Evolutionary conservation across 2,797 vertebrate species (phyloP), one percentile per base, ranked within the genome.

Genomic region (Podarcis lilfordi): DNA sequence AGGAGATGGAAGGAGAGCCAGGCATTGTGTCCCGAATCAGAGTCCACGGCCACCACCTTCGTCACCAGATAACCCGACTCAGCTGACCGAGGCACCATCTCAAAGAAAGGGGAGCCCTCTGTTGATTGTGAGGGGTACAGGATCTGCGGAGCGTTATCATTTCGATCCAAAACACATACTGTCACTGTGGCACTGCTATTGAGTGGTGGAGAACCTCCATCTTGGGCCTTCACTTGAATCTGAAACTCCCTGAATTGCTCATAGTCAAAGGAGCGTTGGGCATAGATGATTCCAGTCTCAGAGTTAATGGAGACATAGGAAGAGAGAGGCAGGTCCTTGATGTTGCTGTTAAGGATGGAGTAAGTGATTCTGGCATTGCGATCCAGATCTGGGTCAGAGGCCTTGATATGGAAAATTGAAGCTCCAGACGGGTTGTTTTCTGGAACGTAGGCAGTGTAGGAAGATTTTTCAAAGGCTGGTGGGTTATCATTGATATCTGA

Each of bases 101-200:
- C 92, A 85, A 91, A 93, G 32, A 83, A 40, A 27, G 82, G 40
- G 1, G 91, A 89, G 61, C 88, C 80, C 80, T 95, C 93, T 0
- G 88, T 92, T 35, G 96, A 94, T 68, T 89, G 86, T 4, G 85
- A 64, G 32, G 97, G 96, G 93, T 97, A 97, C 84, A 98, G 96
- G 35, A 97, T 96, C 68, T 94, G 66, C 9, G 97, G 97, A 43
- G 90, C 87, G 27, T 97, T 98, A 93, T 98, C 97, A 88, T 97
- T 98, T 89, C 90, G 93, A 89, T 98, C 97, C 90, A 94, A 82
- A 85, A 98, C 96, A 66, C 97, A 96, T 88, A 98, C 93, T 80
- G 93, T 94, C 76, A 98, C 95, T 21, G 95, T 97, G 79, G 94
- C 87, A 88, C 96, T 97, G 89, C 94, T 88, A 90, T 93, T 95